phyloP scores from a whole-genome alignment of 2,797 vertebrate species.

The Poeciliopsis paucimaculata region DNA sequence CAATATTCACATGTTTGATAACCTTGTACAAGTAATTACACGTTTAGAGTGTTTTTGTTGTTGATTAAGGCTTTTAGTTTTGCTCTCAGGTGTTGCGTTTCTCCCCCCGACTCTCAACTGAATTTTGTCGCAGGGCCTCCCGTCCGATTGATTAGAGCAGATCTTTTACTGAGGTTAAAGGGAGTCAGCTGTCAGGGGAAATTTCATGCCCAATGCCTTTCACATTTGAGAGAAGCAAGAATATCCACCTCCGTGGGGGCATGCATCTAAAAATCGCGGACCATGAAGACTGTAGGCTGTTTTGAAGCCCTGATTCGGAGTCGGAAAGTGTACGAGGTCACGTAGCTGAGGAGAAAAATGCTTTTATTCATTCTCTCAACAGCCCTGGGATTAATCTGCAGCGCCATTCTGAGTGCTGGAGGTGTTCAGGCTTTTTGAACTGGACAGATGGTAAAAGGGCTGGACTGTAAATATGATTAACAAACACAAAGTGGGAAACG shows the following conservation, averaged over 20 bases:
- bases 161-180: slow-evolving; percentile 54
- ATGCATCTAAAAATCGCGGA: slow-evolving; percentile 38
- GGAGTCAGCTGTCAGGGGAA: slow-evolving; percentile 66
- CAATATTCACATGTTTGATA: slow-evolving; percentile 13
- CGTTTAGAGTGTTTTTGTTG: slow-evolving; percentile 10
- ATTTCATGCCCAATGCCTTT: slow-evolving; percentile 76
- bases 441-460: slow-evolving; percentile 14
- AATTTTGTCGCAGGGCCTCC: slow-evolving; percentile 51
- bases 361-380: slow-evolving; percentile 13
- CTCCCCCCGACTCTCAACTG: slow-evolving; percentile 40
- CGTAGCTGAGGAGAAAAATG: slow-evolving; percentile 14
- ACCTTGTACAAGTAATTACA: slow-evolving; percentile 5
- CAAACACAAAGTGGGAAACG: slow-evolving; percentile 34
- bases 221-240: slow-evolving; percentile 69
- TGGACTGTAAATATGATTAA: slow-evolving; percentile 52
- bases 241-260: slow-evolving; percentile 43
- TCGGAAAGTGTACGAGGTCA: slow-evolving; percentile 24
- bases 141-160: slow-evolving; percentile 62
- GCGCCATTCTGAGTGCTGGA: slow-evolving; percentile 2
- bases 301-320: slow-evolving; percentile 42
- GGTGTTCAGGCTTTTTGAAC: slow-evolving; percentile 4
- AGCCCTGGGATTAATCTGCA: slow-evolving; percentile 22
- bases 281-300: slow-evolving; percentile 45
- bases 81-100: slow-evolving; percentile 11
- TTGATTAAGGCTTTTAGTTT: not conserved